Percentiles rank a stretch among this genome's conserved stretches.
phyloP scores from a whole-genome alignment of 1,140 invertebrate genomes.

The Monomorium pharaonis region DNA sequence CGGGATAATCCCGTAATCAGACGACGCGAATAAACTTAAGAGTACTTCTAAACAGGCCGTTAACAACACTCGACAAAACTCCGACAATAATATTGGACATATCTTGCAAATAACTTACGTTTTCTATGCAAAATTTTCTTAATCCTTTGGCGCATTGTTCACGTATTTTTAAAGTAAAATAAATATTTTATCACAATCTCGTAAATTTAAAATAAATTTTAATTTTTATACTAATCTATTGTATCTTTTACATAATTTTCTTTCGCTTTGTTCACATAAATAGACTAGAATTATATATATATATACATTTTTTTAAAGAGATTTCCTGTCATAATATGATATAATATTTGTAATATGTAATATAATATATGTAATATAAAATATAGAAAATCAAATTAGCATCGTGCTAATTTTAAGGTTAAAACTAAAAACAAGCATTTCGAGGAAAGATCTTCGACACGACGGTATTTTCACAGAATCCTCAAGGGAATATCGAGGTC shows the following conservation, averaged over 20 bases:
- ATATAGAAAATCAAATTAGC: neutral
- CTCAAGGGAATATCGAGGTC: neutral
- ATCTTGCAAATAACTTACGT: constrained; percentile 7
- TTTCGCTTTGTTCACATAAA: neutral
- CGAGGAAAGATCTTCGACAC: neutral
- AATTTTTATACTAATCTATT: neutral
- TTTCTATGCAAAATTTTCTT: too few species aligned
- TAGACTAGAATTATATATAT: too few species aligned
- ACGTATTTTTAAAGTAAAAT: neutral
- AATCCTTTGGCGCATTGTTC: neutral
- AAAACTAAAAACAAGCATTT: constrained; percentile 11
- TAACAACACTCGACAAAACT: constrained; percentile 5
- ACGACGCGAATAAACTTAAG: constrained; percentile 63
- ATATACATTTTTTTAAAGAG: neutral
- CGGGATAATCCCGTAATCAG: constrained; percentile 63
- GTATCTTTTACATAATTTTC: neutral
- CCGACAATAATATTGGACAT: neutral
- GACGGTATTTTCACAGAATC: neutral
- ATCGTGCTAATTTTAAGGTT: neutral
- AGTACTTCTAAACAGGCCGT: neutral
- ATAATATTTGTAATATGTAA: neutral
- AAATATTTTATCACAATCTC: neutral
- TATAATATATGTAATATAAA: neutral
- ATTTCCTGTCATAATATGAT: neutral
- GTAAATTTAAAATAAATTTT: neutral